Evolutionary conservation across 2,888 invertebrate genomes (phyloP).

Genomic region (Sceliomorpha sp.): DNA sequence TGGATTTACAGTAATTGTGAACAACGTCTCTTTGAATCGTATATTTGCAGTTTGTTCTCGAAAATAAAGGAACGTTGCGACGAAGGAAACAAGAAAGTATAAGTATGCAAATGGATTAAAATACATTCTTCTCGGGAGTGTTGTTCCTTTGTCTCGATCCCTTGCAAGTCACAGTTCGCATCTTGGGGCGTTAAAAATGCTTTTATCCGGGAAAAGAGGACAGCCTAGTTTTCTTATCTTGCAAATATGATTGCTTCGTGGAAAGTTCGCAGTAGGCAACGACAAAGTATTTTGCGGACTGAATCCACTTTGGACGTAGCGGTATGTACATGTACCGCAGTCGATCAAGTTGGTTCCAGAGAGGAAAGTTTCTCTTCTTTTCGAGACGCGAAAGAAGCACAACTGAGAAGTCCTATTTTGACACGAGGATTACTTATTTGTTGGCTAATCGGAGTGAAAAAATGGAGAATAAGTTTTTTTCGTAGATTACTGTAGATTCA

Average conservation of each 20-base stretch:
- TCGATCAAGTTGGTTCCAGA: slow-evolving; percentile 12
- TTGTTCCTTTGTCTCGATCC: background rate
- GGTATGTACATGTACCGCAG: slow-evolving; percentile 11
- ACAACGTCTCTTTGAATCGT: no score
- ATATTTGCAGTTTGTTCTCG: no score
- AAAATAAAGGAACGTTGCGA: no score
- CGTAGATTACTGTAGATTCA: background rate
- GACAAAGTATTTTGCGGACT: slow-evolving; percentile 21
- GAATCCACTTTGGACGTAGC: slow-evolving; percentile 27
- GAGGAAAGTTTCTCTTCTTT: slow-evolving; percentile 16
- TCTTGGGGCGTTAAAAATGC: slow-evolving; percentile 21
- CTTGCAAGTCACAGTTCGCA: no score
- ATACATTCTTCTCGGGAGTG: background rate
- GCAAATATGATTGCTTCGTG: slow-evolving; percentile 27
- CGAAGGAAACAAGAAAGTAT: no score
- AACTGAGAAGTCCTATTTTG: background rate
- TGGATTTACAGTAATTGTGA: no score
- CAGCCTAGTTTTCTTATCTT: slow-evolving; percentile 21
- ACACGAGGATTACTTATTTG: background rate
- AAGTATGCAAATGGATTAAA: background rate
- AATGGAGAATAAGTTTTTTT: background rate
- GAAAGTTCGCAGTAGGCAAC: slow-evolving; percentile 34
- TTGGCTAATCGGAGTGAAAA: background rate
- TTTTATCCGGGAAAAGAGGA: slow-evolving; percentile 10
- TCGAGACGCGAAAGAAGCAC: background rate